A percentile compares a stretch with the other conserved stretches of the same genome.
These are phyloP conservation scores for Zele albiditarsus DNA, from an alignment of 2,888 invertebrate species.

Conservation along the genomic window DNA sequence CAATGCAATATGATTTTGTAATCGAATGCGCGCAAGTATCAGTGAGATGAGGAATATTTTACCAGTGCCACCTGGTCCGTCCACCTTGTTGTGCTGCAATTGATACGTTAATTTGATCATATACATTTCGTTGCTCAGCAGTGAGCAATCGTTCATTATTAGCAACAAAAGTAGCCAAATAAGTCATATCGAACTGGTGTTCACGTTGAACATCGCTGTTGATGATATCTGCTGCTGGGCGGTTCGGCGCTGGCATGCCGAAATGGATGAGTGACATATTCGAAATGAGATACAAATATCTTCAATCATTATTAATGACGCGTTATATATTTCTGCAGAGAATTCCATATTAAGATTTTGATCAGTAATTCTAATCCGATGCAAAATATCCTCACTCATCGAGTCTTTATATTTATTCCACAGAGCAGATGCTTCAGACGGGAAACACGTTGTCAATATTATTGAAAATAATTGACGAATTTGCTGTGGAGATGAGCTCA, in stretches of 20 bases:
- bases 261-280: constrained; percentile 49
- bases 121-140: constrained; percentile 44
- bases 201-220: constrained; percentile 63
- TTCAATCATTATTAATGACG: constrained; percentile 61
- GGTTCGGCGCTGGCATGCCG: constrained; percentile 57
- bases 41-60: constrained; percentile 55
- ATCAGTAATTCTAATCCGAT: neutral
- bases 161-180: constrained; percentile 16
- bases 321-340: constrained; percentile 56
- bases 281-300: constrained; percentile 63
- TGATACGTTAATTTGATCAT: constrained; percentile 56
- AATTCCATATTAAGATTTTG: neutral
- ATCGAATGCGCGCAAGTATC: constrained; percentile 37
- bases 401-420: constrained; percentile 31
- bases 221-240: constrained; percentile 51
- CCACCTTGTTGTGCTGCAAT: constrained; percentile 61
- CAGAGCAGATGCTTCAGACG: constrained; percentile 4
- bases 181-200: constrained; percentile 53
- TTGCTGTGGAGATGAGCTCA: constrained; percentile 48
- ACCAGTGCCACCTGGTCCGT: neutral
- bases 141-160: constrained; percentile 30
- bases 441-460: constrained; percentile 36
- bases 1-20: constrained; percentile 58
- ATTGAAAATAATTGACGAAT: constrained; percentile 56
- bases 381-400: constrained; percentile 31